phyloP scores from a whole-genome alignment of 2,888 invertebrate genomes.

The Volucella bombylans region DNA sequence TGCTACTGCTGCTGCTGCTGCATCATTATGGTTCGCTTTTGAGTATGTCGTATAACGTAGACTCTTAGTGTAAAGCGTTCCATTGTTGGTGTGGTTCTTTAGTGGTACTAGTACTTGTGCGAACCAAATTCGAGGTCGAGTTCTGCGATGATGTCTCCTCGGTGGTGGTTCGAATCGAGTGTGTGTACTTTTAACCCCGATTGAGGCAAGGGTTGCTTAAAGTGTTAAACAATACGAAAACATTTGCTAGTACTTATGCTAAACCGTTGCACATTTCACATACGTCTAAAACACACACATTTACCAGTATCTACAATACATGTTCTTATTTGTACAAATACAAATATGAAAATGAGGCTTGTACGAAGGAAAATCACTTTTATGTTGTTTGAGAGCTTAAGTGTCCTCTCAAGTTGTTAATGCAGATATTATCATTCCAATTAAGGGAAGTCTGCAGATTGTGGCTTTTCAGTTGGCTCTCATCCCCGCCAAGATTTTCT shows the following conservation, averaged over 20 bases:
- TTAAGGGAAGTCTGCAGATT: conserved; percentile 69
- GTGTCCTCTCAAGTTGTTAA: conserved; percentile 74
- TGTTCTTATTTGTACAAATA: too few relatives aligned
- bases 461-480: conserved; percentile 14
- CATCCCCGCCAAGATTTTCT: neutral
- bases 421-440: conserved; percentile 76
- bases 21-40: conserved; percentile 66
- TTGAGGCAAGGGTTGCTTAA: conserved; percentile 74
- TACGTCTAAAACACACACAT: conserved; percentile 30
- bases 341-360: neutral
- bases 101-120: conserved; percentile 58
- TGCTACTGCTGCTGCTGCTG: conserved; percentile 3
- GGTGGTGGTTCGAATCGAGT: conserved; percentile 56
- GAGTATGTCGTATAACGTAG: conserved; percentile 2
- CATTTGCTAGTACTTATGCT: conserved; percentile 76
- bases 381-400: conserved; percentile 64
- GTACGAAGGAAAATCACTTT: conserved; percentile 45
- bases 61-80: conserved; percentile 26
- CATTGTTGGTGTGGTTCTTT: conserved; percentile 63
- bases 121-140: conserved; percentile 71
- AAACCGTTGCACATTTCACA: conserved; percentile 76
- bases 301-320: neutral
- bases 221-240: conserved; percentile 77
- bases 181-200: conserved; percentile 73
- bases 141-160: conserved; percentile 64